phyloP scores from a whole-genome alignment of 2,113 vertebrate genomes.

The Physeter macrocephalus region DNA sequence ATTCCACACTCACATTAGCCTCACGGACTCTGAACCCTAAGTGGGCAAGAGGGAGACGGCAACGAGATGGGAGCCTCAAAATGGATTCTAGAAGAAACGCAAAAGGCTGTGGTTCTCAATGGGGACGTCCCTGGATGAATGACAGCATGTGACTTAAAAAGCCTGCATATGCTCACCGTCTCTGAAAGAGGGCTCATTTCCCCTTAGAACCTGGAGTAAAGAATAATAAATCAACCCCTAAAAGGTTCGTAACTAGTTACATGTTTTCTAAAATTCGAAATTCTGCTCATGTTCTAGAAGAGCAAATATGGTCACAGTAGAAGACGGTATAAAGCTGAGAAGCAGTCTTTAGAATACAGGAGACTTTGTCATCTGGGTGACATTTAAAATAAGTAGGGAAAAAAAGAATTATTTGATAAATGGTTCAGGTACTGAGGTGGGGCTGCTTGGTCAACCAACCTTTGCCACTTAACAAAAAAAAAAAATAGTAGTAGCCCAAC shows the following conservation, averaged over 20 bases:
- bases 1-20: too few relatives aligned
- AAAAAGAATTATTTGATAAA: background rate
- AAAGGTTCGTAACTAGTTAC: background rate
- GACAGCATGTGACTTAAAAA: background rate
- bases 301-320: background rate
- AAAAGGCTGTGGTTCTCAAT: background rate
- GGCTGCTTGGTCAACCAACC: background rate
- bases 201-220: background rate
- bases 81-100: background rate
- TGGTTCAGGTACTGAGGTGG: background rate
- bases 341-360: background rate
- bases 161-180: rapidly evolving
- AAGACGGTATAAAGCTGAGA: background rate
- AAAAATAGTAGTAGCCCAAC: background rate
- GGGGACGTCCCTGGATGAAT: too few relatives aligned
- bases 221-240: background rate
- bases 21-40: background rate
- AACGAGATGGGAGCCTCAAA: background rate
- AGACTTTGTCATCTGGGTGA: background rate
- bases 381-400: background rate
- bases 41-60: background rate
- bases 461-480: background rate
- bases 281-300: background rate
- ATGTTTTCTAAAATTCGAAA: background rate
- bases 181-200: background rate